A percentile compares a stretch with the other conserved stretches of the same genome.
Evolutionary conservation across 2,888 invertebrate genomes (phyloP).

Genomic region (Aleiodes testaceus): DNA sequence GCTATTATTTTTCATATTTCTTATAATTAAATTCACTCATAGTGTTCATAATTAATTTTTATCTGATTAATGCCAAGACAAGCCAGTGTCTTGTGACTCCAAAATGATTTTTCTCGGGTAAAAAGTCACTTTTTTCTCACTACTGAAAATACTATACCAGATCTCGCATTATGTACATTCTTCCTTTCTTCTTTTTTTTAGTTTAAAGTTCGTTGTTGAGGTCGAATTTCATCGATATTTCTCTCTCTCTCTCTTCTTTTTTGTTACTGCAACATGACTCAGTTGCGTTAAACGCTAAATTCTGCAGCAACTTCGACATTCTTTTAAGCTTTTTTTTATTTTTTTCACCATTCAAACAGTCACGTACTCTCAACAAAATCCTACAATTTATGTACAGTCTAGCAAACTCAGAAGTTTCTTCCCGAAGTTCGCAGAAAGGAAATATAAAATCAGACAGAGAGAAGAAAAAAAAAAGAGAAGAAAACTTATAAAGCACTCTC

Average conservation of each 20-base stretch:
- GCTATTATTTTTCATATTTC: constrained; percentile 14
- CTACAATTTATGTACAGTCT: constrained; percentile 22
- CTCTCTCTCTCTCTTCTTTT: background rate
- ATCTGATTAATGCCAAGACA: constrained; percentile 34
- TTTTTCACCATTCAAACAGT: constrained; percentile 21
- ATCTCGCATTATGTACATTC: constrained; percentile 35
- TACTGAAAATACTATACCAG: constrained; percentile 36
- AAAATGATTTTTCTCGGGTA: constrained; percentile 4
- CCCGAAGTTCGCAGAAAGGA: background rate
- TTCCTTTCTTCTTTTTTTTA: constrained; percentile 1
- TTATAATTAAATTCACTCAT: constrained; percentile 33
- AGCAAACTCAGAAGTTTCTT: background rate
- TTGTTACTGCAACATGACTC: constrained; percentile 8
- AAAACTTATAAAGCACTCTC: constrained; percentile 21
- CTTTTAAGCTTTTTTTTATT: constrained; percentile 27
- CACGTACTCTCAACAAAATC: constrained; percentile 20
- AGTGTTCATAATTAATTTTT: constrained; percentile 35
- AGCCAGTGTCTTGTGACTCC: constrained; percentile 45
- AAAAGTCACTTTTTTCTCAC: constrained; percentile 27
- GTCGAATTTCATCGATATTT: background rate
- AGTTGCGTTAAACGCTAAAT: constrained; percentile 1
- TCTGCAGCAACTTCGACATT: background rate
- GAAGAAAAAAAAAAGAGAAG: constrained; percentile 10
- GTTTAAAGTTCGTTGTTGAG: constrained; percentile 20
- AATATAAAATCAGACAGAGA: constrained; percentile 12